phyloP scores from a whole-genome alignment of 2,797 vertebrate genomes.

The Zalophus californianus region DNA sequence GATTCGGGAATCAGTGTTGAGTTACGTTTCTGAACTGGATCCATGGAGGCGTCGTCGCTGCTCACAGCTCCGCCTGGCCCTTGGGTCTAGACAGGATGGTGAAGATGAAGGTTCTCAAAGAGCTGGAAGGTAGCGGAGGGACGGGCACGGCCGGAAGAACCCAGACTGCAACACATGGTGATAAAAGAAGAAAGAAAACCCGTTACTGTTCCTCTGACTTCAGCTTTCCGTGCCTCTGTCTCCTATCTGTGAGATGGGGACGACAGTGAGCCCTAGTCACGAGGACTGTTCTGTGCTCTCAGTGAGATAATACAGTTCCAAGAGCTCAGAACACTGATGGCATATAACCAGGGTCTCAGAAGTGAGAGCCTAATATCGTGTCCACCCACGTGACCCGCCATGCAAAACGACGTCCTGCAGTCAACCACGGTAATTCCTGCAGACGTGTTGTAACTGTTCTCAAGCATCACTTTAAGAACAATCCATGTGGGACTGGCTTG shows the following conservation, averaged over 20 bases:
- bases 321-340: not conserved
- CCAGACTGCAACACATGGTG: slow-evolving; percentile 12
- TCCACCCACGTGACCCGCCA: not conserved
- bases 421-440: not conserved
- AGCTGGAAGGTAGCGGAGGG: not conserved
- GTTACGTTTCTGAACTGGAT: not conserved
- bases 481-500: not conserved
- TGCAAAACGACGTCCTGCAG: not conserved
- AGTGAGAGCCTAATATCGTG: not conserved
- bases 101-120: not conserved
- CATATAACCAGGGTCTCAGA: too few relatives aligned
- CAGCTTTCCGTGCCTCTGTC: not conserved
- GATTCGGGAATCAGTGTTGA: not conserved
- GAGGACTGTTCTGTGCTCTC: not conserved
- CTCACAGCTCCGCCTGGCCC: not conserved
- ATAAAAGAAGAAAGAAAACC: not conserved
- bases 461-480: not conserved
- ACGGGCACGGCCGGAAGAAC: not conserved
- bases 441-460: not conserved
- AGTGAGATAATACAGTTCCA: not conserved
- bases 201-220: not conserved
- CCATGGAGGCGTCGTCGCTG: not conserved
- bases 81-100: not conserved
- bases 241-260: not conserved
- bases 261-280: not conserved